Percentiles rank a stretch among this genome's conserved stretches.
phyloP scores from a whole-genome alignment of 2,113 vertebrate species.

The Tinamus guttatus region DNA sequence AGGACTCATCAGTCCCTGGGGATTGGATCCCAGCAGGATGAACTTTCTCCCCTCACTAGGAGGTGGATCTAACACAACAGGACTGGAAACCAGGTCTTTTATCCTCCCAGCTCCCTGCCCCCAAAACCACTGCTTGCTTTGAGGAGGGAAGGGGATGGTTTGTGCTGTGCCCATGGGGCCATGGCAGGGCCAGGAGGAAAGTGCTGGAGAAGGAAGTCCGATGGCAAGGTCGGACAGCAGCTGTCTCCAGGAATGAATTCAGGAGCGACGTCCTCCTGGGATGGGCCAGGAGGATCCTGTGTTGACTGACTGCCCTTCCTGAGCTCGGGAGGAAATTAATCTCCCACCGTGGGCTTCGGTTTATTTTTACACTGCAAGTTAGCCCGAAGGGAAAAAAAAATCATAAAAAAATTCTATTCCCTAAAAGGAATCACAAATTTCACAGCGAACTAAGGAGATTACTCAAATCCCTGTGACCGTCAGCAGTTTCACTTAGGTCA shows the following conservation, averaged over 20 bases:
- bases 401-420: slow-evolving; percentile 46
- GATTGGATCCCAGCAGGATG: not conserved
- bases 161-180: slow-evolving; percentile 10
- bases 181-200: not conserved
- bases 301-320: slow-evolving; percentile 59
- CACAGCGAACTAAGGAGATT: slow-evolving; percentile 61
- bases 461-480: slow-evolving; percentile 61
- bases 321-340: slow-evolving; percentile 49
- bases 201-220: slow-evolving; percentile 50
- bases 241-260: slow-evolving; percentile 60
- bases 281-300: slow-evolving; percentile 56
- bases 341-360: slow-evolving; percentile 27
- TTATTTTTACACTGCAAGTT: slow-evolving; percentile 62
- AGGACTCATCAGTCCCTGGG: not conserved
- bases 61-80: not conserved
- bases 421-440: slow-evolving; percentile 66
- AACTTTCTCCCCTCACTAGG: not conserved
- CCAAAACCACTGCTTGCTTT: not conserved
- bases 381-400: not conserved
- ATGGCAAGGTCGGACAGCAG: slow-evolving; percentile 28
- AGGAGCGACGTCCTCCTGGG: slow-evolving; percentile 49
- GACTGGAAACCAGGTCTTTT: not conserved
- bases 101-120: not conserved
- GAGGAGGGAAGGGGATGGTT: slow-evolving; percentile 43
- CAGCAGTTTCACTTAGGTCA: slow-evolving; percentile 69